A percentile compares a stretch with the other conserved stretches of the same genome.
Evolutionary conservation across 2,797 vertebrate genomes (phyloP).

Genomic region (Chaetophractus vellerosus): DNA sequence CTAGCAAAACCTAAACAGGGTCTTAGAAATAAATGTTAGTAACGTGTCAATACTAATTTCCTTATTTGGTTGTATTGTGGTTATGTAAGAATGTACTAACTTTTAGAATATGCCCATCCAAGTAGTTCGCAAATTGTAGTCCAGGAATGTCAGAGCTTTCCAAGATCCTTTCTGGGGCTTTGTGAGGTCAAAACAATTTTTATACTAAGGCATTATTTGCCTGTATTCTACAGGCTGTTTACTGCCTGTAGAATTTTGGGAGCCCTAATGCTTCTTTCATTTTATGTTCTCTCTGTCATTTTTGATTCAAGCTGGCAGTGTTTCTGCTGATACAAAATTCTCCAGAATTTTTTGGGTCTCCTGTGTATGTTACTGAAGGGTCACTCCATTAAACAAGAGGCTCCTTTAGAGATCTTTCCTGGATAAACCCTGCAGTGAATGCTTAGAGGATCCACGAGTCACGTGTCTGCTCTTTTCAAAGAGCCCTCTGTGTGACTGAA

Average conservation of each 20-base stretch:
- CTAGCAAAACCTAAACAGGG: neutral
- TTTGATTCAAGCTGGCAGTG: neutral
- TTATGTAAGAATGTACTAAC: neutral
- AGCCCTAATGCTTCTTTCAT: neutral
- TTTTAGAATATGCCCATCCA: neutral
- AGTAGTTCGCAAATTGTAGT: neutral
- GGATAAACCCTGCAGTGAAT: neutral
- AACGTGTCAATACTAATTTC: neutral
- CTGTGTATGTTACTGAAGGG: neutral
- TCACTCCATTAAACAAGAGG: neutral
- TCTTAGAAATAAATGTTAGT: neutral
- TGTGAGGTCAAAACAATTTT: slow-evolving; percentile 17
- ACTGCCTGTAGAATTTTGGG: neutral
- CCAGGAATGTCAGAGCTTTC: neutral
- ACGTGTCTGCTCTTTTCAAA: neutral
- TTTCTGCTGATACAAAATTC: neutral
- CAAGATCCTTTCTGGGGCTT: neutral
- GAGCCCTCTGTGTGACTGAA: neutral
- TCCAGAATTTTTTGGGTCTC: neutral
- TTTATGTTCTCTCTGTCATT: too few relatives aligned
- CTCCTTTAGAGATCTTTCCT: neutral
- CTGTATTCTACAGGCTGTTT: neutral
- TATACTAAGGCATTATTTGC: neutral
- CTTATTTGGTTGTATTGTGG: neutral
- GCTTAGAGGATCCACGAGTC: neutral